Base-by-base conservation (phyloP, 2,797 vertebrate species). In the Liasis olivaceus region DNA sequence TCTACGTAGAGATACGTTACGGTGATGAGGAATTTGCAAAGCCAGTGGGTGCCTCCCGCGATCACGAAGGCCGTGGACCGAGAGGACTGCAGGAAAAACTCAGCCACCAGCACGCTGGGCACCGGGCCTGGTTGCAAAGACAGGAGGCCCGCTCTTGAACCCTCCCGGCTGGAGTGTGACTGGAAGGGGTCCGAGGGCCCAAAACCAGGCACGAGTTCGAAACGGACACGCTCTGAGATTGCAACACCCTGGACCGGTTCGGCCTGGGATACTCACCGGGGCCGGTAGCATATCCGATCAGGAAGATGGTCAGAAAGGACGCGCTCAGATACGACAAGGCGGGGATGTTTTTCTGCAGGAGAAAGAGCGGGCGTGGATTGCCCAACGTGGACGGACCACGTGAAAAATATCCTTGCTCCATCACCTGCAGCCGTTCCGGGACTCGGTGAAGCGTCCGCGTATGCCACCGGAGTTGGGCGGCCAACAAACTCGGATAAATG, bases 21-120 rank as follows among this genome's bases (percentile, higher is more conserved):
- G 92, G 98, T 98, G 0, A 98, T 97, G 31, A 98, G 97, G 94
- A 98, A 98, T 96, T 98, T 98, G 94, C 98, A 98, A 54, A 98
- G 6, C 98, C 98, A 99, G 96, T 98, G 98, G 88, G 98, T 97
- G 26, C 97, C 97, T 0, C 98, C 98, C 0, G 98, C 98, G 9
- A 98, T 96, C 0, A 97, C 98, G 95, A 98, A 98, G n/a, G 98
- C 98, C 0, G 98, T 97, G 0, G 98, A 97, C 4, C 98, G 96
- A 93, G 98, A 98, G 0, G 98, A 98, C 97, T 99, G 98, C 91
- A 97, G 98, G 92, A 99, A 99, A 72, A 98, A 97, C 96, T 99
- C 98, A 0, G 98, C 98, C 0, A 98, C 98, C 95, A 99, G 97
- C 85, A 98, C 97, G 95, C 98, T 98, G 1, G 98, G 98, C 2